phyloP scores from a whole-genome alignment of 2,888 invertebrate genomes.

The Acanthosepion lycidas region DNA sequence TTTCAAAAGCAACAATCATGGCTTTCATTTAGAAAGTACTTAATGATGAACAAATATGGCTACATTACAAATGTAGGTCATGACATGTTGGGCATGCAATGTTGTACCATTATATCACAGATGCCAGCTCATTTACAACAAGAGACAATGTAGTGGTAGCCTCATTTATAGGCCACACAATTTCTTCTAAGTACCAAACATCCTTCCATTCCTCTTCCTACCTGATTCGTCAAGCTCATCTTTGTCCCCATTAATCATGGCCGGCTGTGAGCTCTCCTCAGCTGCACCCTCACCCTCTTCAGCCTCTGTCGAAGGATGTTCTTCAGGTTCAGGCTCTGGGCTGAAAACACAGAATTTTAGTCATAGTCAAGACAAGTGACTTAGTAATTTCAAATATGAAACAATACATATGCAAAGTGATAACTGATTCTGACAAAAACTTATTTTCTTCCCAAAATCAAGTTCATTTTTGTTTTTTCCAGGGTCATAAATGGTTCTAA shows the following conservation, averaged over 20 bases:
- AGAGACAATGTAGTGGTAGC: not conserved
- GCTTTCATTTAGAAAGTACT: not conserved
- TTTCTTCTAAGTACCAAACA: not conserved
- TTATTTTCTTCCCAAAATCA: no score
- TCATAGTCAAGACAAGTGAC: not conserved
- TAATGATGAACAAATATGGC: not conserved
- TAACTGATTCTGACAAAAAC: no score
- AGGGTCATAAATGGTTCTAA: no score
- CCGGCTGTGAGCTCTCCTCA: constrained; percentile 50
- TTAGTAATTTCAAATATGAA: not conserved
- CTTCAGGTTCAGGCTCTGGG: constrained; percentile 66
- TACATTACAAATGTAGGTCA: not conserved
- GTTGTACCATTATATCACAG: not conserved
- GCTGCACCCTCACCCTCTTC: constrained; percentile 51
- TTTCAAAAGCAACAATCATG: not conserved
- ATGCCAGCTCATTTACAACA: not conserved
- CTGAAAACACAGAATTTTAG: constrained; percentile 54
- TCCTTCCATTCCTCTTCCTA: constrained; percentile 43
- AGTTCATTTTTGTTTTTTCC: no score
- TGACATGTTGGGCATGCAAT: not conserved
- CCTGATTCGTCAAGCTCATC: constrained; percentile 57
- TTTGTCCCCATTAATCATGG: constrained; percentile 57
- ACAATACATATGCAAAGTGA: no score
- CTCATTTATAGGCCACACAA: not conserved
- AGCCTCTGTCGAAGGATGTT: constrained; percentile 55